Conservation (phyloP, 2,888 invertebrate species). For the Tipula lateralis region DNA sequence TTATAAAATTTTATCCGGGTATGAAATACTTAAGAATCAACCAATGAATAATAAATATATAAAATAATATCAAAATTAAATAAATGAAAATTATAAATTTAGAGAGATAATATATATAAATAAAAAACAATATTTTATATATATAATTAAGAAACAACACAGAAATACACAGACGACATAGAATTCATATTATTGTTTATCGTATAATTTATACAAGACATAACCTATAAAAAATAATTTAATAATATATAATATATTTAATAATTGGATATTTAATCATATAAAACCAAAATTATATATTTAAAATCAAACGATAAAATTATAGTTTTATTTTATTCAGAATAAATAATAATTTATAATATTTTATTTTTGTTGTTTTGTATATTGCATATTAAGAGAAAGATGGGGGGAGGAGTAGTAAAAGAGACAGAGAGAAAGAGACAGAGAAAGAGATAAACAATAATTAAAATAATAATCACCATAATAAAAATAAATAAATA, state of each 20-base stretch:
- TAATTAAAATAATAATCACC: background rate
- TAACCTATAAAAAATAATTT: conserved; percentile 26
- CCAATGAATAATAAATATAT: background rate
- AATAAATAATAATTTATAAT: background rate
- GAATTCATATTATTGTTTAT: conserved; percentile 25
- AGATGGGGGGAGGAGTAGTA: background rate
- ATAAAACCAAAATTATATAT: background rate
- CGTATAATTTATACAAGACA: conserved; percentile 29
- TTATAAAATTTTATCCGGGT: background rate
- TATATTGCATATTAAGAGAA: background rate
- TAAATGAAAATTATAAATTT: background rate
- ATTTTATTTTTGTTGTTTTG: background rate
- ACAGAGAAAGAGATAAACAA: background rate
- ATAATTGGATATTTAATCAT: background rate
- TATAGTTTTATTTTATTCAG: background rate
- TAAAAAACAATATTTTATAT: background rate
- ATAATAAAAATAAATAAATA: conserved; percentile 25
- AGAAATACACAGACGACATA: conserved; percentile 34
- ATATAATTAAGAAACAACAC: conserved; percentile 31
- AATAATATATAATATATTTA: background rate
- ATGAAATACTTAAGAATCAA: background rate
- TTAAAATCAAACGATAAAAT: background rate
- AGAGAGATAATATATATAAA: background rate
- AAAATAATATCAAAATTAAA: background rate
- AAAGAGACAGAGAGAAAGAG: background rate